Evolutionary conservation across 2,113 vertebrate genomes (phyloP).

Genomic region (Bubo bubo): DNA sequence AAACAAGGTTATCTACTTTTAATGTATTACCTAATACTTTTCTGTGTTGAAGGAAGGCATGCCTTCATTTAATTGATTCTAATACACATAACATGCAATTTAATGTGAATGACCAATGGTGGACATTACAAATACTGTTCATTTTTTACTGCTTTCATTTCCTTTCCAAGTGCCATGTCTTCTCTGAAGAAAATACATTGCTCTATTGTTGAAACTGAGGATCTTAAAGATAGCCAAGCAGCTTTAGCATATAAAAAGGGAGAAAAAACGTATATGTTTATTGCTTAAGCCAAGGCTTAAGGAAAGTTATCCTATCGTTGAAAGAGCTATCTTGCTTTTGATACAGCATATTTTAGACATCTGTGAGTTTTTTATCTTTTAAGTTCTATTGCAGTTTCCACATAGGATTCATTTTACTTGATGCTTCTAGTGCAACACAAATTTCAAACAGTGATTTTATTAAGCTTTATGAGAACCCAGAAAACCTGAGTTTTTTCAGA

Average conservation of each 20-base stretch:
- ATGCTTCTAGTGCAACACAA: neutral
- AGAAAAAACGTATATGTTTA: neutral
- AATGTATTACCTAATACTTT: conserved; percentile 50
- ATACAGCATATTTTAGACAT: neutral
- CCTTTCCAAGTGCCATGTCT: neutral
- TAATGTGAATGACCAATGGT: neutral
- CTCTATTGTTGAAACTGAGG: neutral
- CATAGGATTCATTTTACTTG: neutral
- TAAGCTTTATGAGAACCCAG: neutral
- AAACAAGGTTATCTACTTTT: conserved; percentile 65
- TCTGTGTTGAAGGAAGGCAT: neutral
- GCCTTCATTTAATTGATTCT: neutral
- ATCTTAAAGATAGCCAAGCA: neutral
- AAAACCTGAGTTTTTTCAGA: neutral
- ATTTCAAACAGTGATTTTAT: neutral
- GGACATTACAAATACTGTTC: neutral
- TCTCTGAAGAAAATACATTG: neutral
- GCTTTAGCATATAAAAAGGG: neutral
- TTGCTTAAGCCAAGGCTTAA: neutral
- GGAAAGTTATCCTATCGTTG: neutral
- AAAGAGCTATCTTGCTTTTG: neutral
- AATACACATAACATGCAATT: neutral
- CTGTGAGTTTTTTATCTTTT: neutral
- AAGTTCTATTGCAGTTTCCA: neutral
- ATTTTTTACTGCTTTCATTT: neutral